Evolutionary conservation across 2,113 vertebrate genomes (phyloP).

Genomic region (Gallinago media): DNA sequence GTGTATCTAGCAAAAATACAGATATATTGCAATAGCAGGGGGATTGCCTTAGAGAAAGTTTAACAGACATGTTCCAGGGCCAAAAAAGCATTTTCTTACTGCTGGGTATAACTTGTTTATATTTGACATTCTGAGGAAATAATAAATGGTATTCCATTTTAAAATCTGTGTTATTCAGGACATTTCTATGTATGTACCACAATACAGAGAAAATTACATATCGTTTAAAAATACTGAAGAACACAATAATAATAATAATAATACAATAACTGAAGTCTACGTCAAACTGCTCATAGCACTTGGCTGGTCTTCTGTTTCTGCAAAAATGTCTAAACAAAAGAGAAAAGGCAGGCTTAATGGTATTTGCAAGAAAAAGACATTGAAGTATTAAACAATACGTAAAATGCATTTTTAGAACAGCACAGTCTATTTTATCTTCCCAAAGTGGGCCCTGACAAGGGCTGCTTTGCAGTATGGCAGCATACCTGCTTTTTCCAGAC

Average conservation of each 20-base stretch:
- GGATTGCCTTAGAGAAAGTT: background rate
- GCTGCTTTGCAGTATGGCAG: background rate
- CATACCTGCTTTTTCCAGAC: background rate
- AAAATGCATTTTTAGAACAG: background rate
- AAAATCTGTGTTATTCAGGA: background rate
- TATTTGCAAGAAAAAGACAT: background rate
- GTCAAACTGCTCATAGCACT: background rate
- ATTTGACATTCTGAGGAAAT: background rate
- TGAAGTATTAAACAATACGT: background rate
- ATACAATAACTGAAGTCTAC: background rate
- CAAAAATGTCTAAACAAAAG: background rate
- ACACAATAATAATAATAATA: background rate
- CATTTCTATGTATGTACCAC: background rate
- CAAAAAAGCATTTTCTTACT: background rate
- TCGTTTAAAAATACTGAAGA: background rate
- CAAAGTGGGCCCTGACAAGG: background rate
- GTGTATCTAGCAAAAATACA: background rate
- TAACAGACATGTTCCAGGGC: background rate
- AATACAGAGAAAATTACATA: background rate
- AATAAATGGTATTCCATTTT: background rate
- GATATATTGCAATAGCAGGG: background rate
- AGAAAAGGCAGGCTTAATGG: background rate
- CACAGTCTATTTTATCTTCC: background rate
- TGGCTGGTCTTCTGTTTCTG: background rate
- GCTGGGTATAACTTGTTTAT: background rate